phyloP scores from a whole-genome alignment of 1,140 invertebrate genomes.

The Lasioglossum albipes region DNA sequence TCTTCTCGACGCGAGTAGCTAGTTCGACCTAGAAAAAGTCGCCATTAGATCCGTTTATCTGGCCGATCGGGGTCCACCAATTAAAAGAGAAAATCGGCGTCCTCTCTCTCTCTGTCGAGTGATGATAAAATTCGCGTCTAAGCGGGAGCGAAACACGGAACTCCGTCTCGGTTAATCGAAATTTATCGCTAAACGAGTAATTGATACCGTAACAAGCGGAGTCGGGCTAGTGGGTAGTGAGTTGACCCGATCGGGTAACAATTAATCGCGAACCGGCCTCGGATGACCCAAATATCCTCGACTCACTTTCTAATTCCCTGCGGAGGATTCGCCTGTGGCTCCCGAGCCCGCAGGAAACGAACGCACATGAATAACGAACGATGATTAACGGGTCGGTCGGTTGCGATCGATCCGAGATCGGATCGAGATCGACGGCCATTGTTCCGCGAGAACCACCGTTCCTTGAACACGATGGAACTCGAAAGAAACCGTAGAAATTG shows the following conservation, averaged over 20 bases:
- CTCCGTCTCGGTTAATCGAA: not conserved
- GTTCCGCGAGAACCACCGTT: conserved; percentile 21
- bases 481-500: not conserved
- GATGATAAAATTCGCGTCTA: not conserved
- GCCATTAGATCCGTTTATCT: not conserved
- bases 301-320: conserved; percentile 60
- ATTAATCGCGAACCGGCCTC: conserved; percentile 39
- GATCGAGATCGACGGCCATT: conserved; percentile 25
- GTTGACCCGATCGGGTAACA: conserved; percentile 23
- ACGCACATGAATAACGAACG: conserved; percentile 11
- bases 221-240: not conserved
- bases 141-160: not conserved
- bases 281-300: conserved; percentile 52
- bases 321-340: conserved; percentile 32
- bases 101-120: not conserved
- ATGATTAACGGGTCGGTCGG: conserved; percentile 47
- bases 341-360: not conserved
- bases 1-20: not conserved
- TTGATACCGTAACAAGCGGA: not conserved
- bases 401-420: conserved; percentile 43
- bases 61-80: not conserved
- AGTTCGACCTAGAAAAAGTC: not conserved
- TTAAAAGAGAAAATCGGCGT: not conserved
- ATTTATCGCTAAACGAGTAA: conserved; percentile 12
- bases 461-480: conserved; percentile 13